Conservation (phyloP, 2,888 invertebrate genomes). For the Ommatoiulus sabulosus region DNA sequence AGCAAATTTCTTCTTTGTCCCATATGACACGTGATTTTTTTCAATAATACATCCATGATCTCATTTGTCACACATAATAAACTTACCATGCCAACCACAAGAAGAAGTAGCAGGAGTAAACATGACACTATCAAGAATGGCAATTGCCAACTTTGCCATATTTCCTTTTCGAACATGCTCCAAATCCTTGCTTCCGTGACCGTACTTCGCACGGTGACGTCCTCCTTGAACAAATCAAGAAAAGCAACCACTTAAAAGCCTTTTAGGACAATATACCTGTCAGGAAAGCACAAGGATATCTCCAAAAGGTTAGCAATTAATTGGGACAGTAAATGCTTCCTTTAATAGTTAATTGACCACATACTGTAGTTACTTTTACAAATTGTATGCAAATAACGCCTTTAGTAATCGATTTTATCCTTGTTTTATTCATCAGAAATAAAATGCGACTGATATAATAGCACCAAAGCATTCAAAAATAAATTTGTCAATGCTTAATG, state of each 20-base stretch:
- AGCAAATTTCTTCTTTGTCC: too few relatives aligned
- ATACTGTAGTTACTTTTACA: neutral
- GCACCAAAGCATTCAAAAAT: too few relatives aligned
- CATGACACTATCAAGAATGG: conserved; percentile 59
- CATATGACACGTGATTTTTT: too few relatives aligned
- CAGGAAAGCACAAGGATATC: neutral
- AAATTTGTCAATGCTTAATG: too few relatives aligned
- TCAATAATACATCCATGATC: too few relatives aligned
- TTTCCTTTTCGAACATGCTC: conserved; percentile 60
- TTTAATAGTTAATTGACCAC: conserved; percentile 41
- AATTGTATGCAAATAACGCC: neutral
- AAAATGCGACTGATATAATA: neutral
- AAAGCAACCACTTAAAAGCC: conserved; percentile 28
- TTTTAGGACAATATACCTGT: neutral
- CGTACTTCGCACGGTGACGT: conserved; percentile 55
- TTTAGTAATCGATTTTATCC: neutral
- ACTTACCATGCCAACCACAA: conserved; percentile 59
- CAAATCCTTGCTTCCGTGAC: conserved; percentile 59
- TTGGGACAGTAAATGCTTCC: neutral
- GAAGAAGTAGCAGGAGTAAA: conserved; percentile 56
- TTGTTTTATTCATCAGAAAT: neutral
- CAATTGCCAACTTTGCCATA: conserved; percentile 60
- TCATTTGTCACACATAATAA: too few relatives aligned
- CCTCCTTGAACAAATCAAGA: conserved; percentile 55
- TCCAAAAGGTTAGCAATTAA: neutral